Base-by-base conservation (phyloP, 1,140 invertebrate genomes). In the Elysia chlorotica region DNA sequence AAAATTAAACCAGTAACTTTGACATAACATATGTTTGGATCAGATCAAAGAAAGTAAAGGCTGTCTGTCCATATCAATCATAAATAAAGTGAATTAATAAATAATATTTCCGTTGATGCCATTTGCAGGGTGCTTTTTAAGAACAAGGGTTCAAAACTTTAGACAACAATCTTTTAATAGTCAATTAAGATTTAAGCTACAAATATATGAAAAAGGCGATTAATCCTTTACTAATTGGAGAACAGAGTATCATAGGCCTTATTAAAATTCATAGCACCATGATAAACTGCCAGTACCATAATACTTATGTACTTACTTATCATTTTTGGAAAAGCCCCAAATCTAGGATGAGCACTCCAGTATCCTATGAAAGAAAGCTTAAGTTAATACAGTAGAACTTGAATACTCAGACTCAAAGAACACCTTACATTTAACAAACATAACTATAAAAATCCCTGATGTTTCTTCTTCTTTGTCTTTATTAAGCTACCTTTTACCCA, bases 321-420 rank as follows among this genome's bases (percentile, higher is more conserved):
- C 6, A 53, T 38, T 53, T 63, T 71, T 4, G 57, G 57, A 2
- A 71, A 10, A 41, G 69, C 28, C 63, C 69, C 69, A 41, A 30
- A 63, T 33, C 35, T 71, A 28, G 69, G 69, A 71, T 71, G 35
- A 25, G 57, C 2, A 21, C 1, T n/a, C 69, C 57, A 62, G 33
- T 25, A 14, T 38, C 69, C 69, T 71, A 37, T 17, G n/a, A 54
- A 36, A 3, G 56, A 56, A n/a, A n/a, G n/a, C n/a, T n/a, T n/a
- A n/a, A n/a, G n/a, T n/a, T n/a, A n/a, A n/a, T n/a, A n/a, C n/a
- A n/a, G n/a, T n/a, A n/a, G n/a, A n/a, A n/a, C n/a, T n/a, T n/a
- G n/a, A n/a, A n/a, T n/a, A n/a, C n/a, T n/a, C n/a, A n/a, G n/a
- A n/a, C n/a, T n/a, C n/a, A n/a, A n/a, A n/a, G n/a, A n/a, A n/a